Evolutionary conservation across 2,797 vertebrate species (phyloP), one percentile per base, ranked within the genome.

Genomic region (Tragelaphus eurycerus): DNA sequence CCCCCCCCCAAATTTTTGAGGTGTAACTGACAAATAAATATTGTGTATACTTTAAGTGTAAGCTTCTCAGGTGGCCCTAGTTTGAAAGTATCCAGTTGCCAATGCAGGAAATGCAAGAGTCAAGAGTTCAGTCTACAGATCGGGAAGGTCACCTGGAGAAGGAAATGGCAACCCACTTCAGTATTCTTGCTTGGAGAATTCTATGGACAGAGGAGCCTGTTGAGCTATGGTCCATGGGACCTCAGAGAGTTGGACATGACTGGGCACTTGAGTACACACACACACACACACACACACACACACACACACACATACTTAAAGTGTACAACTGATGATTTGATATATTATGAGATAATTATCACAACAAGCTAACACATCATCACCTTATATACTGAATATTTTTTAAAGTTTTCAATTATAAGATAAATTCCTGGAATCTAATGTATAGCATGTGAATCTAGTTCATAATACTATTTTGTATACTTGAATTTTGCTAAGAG

Each of bases 1-100:
- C 27, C 2, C 0, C 25, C 6, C 1, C 23, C 1, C 12, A 27
- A 23, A 43, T 46, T 46, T 46, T 11, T 34, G 38, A 76, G 3
- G 2, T 76, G 8, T 76, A 76, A 76, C 43, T 27, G 71, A 76
- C 13, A 31, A 62, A 31, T 31, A 46, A 76, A 46, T 15, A 46
- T 46, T 46, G 12, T 29, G 13, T 46, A 27, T 76, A 15, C 25
- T 60, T 60, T 7, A 14, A 60, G 27, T 60, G 14, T 62, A 62
- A 62, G 60, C 60, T 62, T 62, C 29, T 6, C 60, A 62, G 60
- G 14, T 16, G 60, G 60, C 1, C 60, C 1, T 62, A 31, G 29
- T 62, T 62, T 62, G 3, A 62, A 62, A 62, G 29, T 62, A 62
- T 62, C 27, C 27, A 29, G 6, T 29, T 60, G 6, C 13, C 14